A percentile compares a stretch with the other conserved stretches of the same genome.
phyloP scores from a whole-genome alignment of 2,888 invertebrate genomes.

The Drosophila lutescens region DNA sequence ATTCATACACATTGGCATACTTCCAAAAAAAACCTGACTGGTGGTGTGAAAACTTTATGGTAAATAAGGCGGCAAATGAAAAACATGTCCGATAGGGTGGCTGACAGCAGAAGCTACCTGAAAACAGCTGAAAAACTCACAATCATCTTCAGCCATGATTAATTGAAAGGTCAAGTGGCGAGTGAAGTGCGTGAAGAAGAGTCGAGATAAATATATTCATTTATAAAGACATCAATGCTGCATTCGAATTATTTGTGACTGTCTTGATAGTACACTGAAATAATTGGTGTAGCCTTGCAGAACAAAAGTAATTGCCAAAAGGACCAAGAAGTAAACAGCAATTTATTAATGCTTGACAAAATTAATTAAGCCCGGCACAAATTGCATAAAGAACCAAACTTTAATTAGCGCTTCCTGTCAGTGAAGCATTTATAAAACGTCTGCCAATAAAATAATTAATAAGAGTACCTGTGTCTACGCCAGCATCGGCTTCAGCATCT shows the following conservation, averaged over 20 bases:
- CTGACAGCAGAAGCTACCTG: slow-evolving; percentile 64
- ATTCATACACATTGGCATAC: slow-evolving; percentile 49
- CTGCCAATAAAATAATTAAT: slow-evolving; percentile 75
- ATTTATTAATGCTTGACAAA: slow-evolving; percentile 29
- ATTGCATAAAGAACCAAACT: slow-evolving; percentile 51
- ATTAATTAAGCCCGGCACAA: slow-evolving; percentile 50
- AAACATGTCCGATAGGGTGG: slow-evolving; percentile 46
- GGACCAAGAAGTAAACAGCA: slow-evolving; percentile 22
- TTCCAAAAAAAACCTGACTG: slow-evolving; percentile 45
- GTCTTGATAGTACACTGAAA: not conserved
- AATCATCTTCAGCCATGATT: slow-evolving; percentile 68
- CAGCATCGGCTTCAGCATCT: slow-evolving; percentile 35
- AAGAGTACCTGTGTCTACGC: slow-evolving; percentile 48
- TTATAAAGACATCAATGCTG: slow-evolving; percentile 32
- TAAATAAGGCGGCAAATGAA: slow-evolving; percentile 53
- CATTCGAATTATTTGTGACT: slow-evolving; percentile 8
- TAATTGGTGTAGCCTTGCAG: slow-evolving; percentile 23
- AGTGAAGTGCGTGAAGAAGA: slow-evolving; percentile 53
- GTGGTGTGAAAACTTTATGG: slow-evolving; percentile 66
- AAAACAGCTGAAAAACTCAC: slow-evolving; percentile 51
- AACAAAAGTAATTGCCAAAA: slow-evolving; percentile 24
- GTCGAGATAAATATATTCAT: slow-evolving; percentile 15
- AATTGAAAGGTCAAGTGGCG: slow-evolving; percentile 73
- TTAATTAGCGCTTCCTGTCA: slow-evolving; percentile 57
- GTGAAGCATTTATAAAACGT: slow-evolving; percentile 53